Percentiles rank a stretch among this genome's conserved stretches.
Evolutionary conservation across 2,113 vertebrate species (phyloP).

Genomic region (Ptilonorhynchus violaceus): DNA sequence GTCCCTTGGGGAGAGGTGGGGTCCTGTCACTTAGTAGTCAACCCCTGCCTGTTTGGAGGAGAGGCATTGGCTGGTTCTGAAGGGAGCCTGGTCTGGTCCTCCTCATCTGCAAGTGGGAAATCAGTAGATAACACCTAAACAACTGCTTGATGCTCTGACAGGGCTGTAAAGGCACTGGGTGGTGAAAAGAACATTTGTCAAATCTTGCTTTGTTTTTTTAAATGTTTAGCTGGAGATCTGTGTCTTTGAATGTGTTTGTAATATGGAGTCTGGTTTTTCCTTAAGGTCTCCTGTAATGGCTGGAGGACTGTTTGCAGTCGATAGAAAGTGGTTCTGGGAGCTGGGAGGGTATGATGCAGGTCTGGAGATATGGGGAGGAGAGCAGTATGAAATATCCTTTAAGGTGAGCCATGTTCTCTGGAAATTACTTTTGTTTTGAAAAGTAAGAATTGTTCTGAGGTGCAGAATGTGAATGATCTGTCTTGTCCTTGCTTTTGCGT

Average conservation of each 20-base stretch:
- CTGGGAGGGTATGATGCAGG: conserved; percentile 83
- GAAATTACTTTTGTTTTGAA: conserved; percentile 21
- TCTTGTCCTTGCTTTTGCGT: conserved; percentile 9
- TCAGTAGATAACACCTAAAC: not conserved
- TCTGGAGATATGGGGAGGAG: conserved; percentile 88
- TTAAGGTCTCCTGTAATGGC: conserved; percentile 97
- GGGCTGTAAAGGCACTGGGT: not conserved
- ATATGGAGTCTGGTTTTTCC: conserved; percentile 59
- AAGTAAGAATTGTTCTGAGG: conserved; percentile 23
- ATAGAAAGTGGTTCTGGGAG: conserved; percentile 97
- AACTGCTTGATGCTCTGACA: not conserved
- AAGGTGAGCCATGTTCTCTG: conserved; percentile 75
- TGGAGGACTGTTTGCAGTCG: conserved; percentile 93
- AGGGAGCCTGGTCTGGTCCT: not conserved
- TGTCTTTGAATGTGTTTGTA: conserved; percentile 50
- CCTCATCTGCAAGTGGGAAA: not conserved
- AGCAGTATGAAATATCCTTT: conserved; percentile 88
- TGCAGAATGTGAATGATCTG: not conserved
- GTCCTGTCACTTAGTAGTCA: not conserved
- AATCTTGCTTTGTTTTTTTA: conserved; percentile 25
- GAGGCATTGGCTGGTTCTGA: not conserved
- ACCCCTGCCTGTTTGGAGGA: not conserved
- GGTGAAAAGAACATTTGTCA: not conserved
- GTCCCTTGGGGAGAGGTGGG: not conserved
- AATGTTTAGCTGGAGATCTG: not conserved